Conservation (phyloP, 2,797 vertebrate species). For the Coreius guichenoti region DNA sequence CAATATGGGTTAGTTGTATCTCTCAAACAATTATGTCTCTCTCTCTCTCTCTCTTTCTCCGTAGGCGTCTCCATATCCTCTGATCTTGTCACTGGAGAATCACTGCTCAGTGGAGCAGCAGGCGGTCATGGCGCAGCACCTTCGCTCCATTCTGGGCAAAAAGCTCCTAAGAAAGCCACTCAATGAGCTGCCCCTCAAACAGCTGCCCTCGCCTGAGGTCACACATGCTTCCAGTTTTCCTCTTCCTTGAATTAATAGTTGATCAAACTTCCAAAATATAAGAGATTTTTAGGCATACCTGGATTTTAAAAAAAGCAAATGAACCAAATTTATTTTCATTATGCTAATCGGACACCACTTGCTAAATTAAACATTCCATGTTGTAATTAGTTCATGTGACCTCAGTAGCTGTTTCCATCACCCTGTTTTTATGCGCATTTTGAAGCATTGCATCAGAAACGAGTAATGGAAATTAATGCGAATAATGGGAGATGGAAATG, state of each 20-base stretch:
- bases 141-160: conserved; percentile 87
- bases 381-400: neutral
- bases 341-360: neutral
- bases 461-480: too few species aligned
- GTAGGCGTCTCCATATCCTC: conserved; percentile 73
- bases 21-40: neutral
- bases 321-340: neutral
- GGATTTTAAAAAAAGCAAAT: neutral
- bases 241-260: neutral
- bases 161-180: conserved; percentile 85
- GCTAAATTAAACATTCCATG: neutral
- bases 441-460: too few species aligned
- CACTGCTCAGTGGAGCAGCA: conserved; percentile 97
- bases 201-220: conserved; percentile 93
- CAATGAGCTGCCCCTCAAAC: conserved; percentile 66
- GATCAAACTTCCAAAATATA: neutral
- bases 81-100: conserved; percentile 95
- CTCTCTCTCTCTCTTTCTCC: conserved; percentile 22
- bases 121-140: conserved; percentile 88
- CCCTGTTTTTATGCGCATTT: too few species aligned
- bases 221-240: conserved; percentile 7
- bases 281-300: neutral
- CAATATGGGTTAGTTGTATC: neutral
- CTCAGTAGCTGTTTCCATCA: neutral
- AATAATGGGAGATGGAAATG: too few species aligned